A percentile compares a stretch with the other conserved stretches of the same genome.
These are phyloP conservation scores for Onychomys torridus DNA, from an alignment of 2,797 vertebrate genomes.

Conservation along the genomic window DNA sequence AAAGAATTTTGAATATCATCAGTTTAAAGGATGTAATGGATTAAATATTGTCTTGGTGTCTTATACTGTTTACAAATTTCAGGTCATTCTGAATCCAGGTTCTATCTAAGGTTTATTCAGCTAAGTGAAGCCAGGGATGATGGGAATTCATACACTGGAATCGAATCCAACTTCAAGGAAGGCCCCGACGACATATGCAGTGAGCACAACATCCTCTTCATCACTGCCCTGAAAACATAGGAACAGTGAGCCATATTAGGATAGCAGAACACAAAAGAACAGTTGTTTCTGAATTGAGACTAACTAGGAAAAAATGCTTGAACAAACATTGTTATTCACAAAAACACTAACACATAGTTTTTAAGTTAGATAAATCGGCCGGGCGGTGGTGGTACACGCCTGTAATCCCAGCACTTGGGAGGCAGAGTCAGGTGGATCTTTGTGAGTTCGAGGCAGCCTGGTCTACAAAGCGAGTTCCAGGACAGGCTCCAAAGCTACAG, in stretches of 20 bases:
- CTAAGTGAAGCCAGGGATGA: neutral
- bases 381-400: no score
- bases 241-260: neutral
- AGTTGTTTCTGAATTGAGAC: neutral
- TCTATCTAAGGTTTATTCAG: neutral
- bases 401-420: no score
- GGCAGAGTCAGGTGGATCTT: no score
- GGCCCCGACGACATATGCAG: slow-evolving; percentile 81
- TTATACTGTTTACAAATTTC: neutral
- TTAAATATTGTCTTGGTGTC: neutral
- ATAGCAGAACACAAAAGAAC: neutral
- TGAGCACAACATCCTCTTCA: slow-evolving; percentile 76
- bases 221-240: slow-evolving; percentile 80
- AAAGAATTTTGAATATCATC: neutral
- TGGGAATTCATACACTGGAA: slow-evolving; percentile 75
- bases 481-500: no score
- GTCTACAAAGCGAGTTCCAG: no score
- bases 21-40: neutral
- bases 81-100: neutral
- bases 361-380: neutral
- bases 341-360: neutral
- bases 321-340: neutral
- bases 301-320: neutral
- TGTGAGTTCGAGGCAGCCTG: no score
- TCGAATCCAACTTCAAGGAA: slow-evolving; percentile 85